Conservation (phyloP, 2,888 invertebrate genomes). For the Rhamnusium bicolor region DNA sequence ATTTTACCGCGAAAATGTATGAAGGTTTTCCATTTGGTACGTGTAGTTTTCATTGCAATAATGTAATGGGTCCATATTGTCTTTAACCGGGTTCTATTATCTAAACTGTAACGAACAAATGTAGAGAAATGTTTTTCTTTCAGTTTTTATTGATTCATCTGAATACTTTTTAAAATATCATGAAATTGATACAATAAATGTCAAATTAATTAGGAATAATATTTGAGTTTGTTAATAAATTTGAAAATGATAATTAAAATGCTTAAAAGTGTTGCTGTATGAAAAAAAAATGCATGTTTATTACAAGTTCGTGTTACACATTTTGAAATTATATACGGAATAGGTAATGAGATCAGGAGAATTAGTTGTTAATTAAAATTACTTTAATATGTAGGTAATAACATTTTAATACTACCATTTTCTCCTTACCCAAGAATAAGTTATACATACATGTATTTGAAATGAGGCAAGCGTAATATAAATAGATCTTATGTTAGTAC, state of each 20-base stretch:
- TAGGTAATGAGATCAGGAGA: neutral
- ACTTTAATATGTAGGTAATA: neutral
- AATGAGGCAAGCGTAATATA: constrained; percentile 29
- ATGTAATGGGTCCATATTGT: too few species aligned
- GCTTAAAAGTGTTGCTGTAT: neutral
- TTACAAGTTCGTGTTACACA: neutral
- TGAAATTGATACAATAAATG: too few species aligned
- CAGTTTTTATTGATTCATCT: too few species aligned
- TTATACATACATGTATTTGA: neutral
- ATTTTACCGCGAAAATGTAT: too few species aligned
- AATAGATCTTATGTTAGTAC: constrained; percentile 29
- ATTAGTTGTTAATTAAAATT: neutral
- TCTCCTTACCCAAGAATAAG: neutral
- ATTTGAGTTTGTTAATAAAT: too few species aligned
- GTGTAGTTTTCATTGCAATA: too few species aligned
- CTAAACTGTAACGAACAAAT: too few species aligned
- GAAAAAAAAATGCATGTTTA: neutral
- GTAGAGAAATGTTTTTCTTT: too few species aligned
- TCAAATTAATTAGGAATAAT: too few species aligned
- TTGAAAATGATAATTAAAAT: neutral
- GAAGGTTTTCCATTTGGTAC: too few species aligned
- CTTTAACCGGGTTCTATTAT: too few species aligned
- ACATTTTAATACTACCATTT: constrained; percentile 9
- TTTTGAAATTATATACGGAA: neutral
- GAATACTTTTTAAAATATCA: too few species aligned